Conservation (phyloP, 2,797 vertebrate genomes). For the Prionace glauca region DNA sequence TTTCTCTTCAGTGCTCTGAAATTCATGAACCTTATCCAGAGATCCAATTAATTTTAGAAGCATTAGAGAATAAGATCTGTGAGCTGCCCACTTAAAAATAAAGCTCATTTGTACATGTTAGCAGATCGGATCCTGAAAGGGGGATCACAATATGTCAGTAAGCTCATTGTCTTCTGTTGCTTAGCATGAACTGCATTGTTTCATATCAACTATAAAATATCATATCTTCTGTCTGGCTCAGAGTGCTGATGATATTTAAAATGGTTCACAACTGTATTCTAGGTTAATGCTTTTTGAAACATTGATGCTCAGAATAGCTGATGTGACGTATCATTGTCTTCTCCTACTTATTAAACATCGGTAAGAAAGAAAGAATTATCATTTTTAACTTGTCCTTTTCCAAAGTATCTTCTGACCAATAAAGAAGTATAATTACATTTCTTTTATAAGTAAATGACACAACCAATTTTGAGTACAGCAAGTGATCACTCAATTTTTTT, state of each 20-base stretch:
- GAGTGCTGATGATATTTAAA: not conserved
- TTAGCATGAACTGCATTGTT: not conserved
- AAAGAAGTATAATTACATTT: not conserved
- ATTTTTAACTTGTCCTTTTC: not conserved
- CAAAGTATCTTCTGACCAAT: not conserved
- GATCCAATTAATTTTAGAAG: conserved; percentile 2
- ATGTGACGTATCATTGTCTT: not conserved
- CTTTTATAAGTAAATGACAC: not conserved
- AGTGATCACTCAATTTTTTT: not conserved
- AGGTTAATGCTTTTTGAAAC: not conserved
- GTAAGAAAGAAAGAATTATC: not conserved
- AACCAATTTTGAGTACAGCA: not conserved
- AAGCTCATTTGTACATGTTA: not conserved
- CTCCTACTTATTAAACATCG: not conserved
- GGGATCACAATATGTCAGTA: not conserved
- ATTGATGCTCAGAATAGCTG: not conserved
- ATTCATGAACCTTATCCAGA: not conserved
- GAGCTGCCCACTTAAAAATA: not conserved
- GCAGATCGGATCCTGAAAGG: not conserved
- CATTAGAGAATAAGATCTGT: not conserved
- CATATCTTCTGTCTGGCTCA: too few relatives aligned
- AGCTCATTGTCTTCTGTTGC: not conserved
- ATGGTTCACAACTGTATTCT: not conserved
- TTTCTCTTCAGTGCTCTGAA: not conserved
- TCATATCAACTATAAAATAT: not conserved